phyloP scores from a whole-genome alignment of 1,140 invertebrate genomes.

The Drosophila sucinea region DNA sequence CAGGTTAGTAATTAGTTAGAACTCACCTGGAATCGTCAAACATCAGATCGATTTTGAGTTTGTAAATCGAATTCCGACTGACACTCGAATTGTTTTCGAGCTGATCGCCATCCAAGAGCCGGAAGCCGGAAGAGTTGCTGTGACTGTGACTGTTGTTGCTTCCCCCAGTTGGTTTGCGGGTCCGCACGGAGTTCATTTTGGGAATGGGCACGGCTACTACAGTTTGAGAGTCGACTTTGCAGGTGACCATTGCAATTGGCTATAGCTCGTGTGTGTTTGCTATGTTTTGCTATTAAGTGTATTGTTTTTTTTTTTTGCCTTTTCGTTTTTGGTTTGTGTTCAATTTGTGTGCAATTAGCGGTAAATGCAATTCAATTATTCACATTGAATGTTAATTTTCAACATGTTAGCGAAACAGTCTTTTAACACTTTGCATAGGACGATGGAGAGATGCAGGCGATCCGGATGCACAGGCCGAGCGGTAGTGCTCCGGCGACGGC shows the following conservation, averaged over 20 bases:
- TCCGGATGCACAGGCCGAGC: conserved; percentile 21
- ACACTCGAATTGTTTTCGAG: conserved; percentile 85
- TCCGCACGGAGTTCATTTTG: conserved; percentile 73
- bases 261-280: conserved; percentile 17
- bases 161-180: conserved; percentile 65
- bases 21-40: conserved; percentile 88
- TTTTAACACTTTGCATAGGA: conserved; percentile 73
- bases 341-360: conserved; percentile 75
- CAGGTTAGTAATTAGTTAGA: background rate
- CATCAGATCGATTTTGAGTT: conserved; percentile 92
- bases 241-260: conserved; percentile 71
- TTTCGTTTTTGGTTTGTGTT: conserved; percentile 26
- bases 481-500: conserved; percentile 10
- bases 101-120: conserved; percentile 83
- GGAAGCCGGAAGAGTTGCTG: conserved; percentile 82
- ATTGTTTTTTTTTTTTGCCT: conserved; percentile 10
- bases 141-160: conserved; percentile 34
- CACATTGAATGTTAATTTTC: conserved; percentile 74
- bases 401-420: conserved; percentile 65
- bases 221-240: conserved; percentile 72
- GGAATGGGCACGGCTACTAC: conserved; percentile 71
- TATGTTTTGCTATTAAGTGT: conserved; percentile 19
- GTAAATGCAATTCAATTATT: conserved; percentile 76
- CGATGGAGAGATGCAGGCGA: conserved; percentile 3
- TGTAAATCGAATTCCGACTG: conserved; percentile 88